Evolutionary conservation across 2,888 invertebrate species (phyloP).

Genomic region (Tolmerus cingulatus): DNA sequence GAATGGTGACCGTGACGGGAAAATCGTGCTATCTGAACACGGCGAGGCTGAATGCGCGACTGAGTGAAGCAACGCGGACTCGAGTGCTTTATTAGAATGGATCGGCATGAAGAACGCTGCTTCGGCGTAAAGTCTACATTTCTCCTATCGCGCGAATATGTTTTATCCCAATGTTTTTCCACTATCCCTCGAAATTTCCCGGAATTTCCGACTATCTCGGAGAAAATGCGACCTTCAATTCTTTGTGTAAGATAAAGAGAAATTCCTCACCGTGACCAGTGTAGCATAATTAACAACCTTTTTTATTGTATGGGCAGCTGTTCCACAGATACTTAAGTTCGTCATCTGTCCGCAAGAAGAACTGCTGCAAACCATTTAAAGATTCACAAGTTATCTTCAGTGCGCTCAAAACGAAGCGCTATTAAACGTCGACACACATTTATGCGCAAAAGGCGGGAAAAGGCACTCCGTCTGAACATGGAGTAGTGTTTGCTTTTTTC

Average conservation of each 20-base stretch:
- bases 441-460: neutral
- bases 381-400: neutral
- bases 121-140: neutral
- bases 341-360: neutral
- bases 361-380: neutral
- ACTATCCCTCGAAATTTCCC: neutral
- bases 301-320: neutral
- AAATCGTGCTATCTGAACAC: neutral
- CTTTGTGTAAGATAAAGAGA: neutral
- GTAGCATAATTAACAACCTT: neutral
- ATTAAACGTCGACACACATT: neutral
- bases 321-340: neutral
- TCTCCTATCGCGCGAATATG: neutral
- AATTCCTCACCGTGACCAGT: neutral
- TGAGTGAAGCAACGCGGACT: neutral
- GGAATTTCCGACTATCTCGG: neutral
- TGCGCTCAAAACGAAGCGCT: neutral
- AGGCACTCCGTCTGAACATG: neutral
- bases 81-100: conserved; percentile 2
- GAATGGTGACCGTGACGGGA: neutral
- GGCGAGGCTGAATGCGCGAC: neutral
- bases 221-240: neutral
- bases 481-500: neutral
- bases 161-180: neutral
- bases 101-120: neutral